phyloP scores from a whole-genome alignment of 2,113 vertebrate genomes.

The Cromileptes altivelis region DNA sequence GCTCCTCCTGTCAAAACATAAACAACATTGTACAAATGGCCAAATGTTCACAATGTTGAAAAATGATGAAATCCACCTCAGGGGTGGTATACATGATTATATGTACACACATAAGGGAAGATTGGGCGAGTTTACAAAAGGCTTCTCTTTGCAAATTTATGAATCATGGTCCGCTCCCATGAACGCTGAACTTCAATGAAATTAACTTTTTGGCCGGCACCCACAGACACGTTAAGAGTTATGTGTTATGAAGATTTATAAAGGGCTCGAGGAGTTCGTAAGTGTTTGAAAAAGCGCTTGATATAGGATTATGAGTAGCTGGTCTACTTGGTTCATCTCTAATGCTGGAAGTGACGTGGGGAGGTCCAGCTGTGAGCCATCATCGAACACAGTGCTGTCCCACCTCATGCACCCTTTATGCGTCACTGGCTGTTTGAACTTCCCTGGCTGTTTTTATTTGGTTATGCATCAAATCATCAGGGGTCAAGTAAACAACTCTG shows the following conservation, averaged over 20 bases:
- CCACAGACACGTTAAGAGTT: conserved; percentile 32
- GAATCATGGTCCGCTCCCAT: conserved; percentile 36
- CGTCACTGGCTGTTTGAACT: conserved; percentile 82
- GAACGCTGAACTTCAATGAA: conserved; percentile 48
- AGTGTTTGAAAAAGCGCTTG: conserved; percentile 51
- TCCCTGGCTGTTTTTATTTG: conserved; percentile 81
- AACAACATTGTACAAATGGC: conserved; percentile 77
- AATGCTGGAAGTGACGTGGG: conserved; percentile 59
- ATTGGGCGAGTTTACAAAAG: conserved; percentile 62
- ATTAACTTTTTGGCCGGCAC: conserved; percentile 55
- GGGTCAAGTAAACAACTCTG: conserved; percentile 83
- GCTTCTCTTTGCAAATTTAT: conserved; percentile 47
- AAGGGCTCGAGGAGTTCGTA: conserved; percentile 42
- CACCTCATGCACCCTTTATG: conserved; percentile 76
- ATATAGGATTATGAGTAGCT: conserved; percentile 52
- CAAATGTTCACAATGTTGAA: conserved; percentile 66
- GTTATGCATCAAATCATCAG: conserved; percentile 84
- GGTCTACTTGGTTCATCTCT: conserved; percentile 39
- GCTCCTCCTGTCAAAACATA: conserved; percentile 83
- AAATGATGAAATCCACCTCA: conserved; percentile 57
- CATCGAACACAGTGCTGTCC: conserved; percentile 73
- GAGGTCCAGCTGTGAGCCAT: conserved; percentile 82
- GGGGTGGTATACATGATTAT: conserved; percentile 64
- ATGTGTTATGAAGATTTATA: conserved; percentile 47
- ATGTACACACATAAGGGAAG: conserved; percentile 56